Base-by-base conservation (phyloP, 2,797 vertebrate genomes). In the Typhlichthys eigenmanni region DNA sequence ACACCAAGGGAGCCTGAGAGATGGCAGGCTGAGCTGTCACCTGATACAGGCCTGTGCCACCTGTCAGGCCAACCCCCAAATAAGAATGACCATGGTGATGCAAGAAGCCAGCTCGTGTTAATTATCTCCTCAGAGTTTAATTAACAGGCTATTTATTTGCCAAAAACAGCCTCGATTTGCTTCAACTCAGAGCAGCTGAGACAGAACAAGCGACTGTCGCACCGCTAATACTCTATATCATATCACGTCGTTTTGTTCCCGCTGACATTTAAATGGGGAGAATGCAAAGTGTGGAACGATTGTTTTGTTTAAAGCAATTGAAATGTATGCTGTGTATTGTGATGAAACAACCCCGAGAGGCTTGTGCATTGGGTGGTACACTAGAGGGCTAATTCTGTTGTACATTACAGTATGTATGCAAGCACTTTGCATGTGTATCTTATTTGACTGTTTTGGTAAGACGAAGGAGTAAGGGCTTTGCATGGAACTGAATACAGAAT, bases 41-140 rank as follows among this genome's bases (percentile, higher is more conserved):
- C 94, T 95, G 94, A 94, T 88, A 89, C 88, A 79, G 92, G 86
- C 91, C 90, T 85, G 92, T 89, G 78, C 94, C 95, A 95, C 95
- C 95, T 96, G 95, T 95, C 92, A 90, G 91, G 91, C 91, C 89
- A 62, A 76, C 91, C 93, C 92, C 32, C 92, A 91, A 95, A 93
- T 93, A 94, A 95, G 92, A 94, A 93, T 94, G 95, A 95, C 96
- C 95, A 91, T 64, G 67, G 92, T 91, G 92, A 95, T 92, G 93
- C 94, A 92, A 95, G 94, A 95, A 93, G 93, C 95, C 94, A 91
- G 92, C 94, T 94, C 91, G 84, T 92, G 94, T 96, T 98, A 96
- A 98, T 97, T 95, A 95, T 96, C 94, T 97, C 96, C 95, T 97
- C 94, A 87, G 95, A 97, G 96, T 95, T 97, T 98, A 98, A 98